Percentiles rank a stretch among this genome's conserved stretches.
Conservation (phyloP, 2,797 vertebrate species). For the Muraenolepis orangiensis region DNA sequence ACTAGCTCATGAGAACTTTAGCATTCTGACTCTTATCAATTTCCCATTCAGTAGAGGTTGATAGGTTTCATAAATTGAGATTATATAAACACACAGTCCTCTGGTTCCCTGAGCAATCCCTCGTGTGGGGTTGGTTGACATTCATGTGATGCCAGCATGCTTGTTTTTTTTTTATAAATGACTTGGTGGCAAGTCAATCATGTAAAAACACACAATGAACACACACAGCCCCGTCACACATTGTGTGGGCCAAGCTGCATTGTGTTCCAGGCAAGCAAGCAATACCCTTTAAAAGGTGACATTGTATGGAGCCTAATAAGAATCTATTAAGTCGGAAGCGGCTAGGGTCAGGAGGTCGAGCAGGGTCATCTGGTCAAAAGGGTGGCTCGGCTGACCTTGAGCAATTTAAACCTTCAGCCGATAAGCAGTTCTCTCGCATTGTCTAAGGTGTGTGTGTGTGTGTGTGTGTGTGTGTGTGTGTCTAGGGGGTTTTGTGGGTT, state of each 20-base stretch:
- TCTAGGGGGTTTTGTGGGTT: not conserved
- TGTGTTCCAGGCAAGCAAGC: not conserved
- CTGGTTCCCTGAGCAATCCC: not conserved
- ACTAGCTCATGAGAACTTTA: not conserved
- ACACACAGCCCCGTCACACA: not conserved
- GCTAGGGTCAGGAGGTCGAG: not conserved
- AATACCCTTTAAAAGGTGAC: not conserved
- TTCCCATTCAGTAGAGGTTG: not conserved
- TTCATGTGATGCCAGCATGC: not conserved
- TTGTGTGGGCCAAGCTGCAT: not conserved
- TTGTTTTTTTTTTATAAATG: not conserved
- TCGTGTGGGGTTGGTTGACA: not conserved
- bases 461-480: too few species aligned
- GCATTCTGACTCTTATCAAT: not conserved
- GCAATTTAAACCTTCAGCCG: not conserved
- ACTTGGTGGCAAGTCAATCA: not conserved
- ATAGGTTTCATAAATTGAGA: not conserved
- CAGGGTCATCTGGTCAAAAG: too few species aligned
- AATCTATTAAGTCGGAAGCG: not conserved
- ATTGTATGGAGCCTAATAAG: not conserved
- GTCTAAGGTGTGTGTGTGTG: too few species aligned
- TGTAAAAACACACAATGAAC: not conserved
- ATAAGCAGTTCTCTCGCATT: too few species aligned
- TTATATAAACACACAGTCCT: not conserved
- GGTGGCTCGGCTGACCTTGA: not conserved